Evolutionary conservation across 2,888 invertebrate genomes (phyloP).

Genomic region (Lasius fuliginosus): DNA sequence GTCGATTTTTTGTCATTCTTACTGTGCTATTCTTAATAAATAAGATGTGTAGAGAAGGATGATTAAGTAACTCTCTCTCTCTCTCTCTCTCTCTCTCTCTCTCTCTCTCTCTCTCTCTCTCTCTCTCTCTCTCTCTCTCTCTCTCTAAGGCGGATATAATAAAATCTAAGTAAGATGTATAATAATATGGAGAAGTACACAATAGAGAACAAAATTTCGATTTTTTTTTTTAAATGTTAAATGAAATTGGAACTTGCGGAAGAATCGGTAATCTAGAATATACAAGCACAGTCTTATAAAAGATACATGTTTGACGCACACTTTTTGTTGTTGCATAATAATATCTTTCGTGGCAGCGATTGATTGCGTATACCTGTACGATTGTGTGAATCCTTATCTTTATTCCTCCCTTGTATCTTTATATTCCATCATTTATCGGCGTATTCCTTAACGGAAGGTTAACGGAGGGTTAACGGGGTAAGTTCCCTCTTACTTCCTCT

Average conservation of each 20-base stretch:
- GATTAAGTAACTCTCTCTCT: too few relatives aligned
- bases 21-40: background rate
- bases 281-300: background rate
- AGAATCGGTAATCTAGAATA: background rate
- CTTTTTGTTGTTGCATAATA: background rate
- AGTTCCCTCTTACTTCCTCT: constrained; percentile 40
- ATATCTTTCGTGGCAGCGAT: background rate
- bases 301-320: background rate
- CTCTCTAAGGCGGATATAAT: background rate
- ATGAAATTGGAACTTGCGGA: background rate
- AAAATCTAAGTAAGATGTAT: background rate
- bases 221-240: background rate
- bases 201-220: background rate
- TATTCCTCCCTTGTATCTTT: background rate
- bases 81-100: background rate
- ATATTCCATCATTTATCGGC: constrained; percentile 22
- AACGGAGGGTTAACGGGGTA: constrained; percentile 46
- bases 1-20: background rate
- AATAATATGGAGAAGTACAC: background rate
- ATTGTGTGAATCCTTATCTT: background rate
- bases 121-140: too few relatives aligned
- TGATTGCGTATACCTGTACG: background rate
- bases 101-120: background rate
- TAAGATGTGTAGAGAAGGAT: background rate
- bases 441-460: constrained; percentile 48